These are phyloP conservation scores for Macrobrachium rosenbergii DNA, from an alignment of 1,140 invertebrate genomes.

Conservation along the genomic window DNA sequence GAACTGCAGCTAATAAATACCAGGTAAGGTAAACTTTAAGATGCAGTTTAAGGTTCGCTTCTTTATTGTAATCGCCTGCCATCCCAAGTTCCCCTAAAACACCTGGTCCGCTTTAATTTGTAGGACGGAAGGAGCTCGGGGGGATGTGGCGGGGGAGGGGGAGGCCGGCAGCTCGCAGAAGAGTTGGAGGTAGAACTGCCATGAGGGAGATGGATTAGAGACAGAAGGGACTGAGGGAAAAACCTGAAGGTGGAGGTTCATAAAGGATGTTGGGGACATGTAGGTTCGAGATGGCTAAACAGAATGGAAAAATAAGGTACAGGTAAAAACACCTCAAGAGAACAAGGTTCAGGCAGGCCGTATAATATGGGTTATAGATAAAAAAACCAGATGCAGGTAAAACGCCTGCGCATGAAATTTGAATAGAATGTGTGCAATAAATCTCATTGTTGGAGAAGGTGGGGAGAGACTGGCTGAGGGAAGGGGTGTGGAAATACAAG, in stretches of 20 bases:
- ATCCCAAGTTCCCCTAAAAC: not conserved
- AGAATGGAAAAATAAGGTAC: no score
- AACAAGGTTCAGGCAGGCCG: not conserved
- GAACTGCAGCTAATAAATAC: no score
- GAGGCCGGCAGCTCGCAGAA: no score
- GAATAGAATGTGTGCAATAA: no score
- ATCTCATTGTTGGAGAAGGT: not conserved
- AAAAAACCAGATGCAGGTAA: not conserved
- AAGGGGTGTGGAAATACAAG: not conserved
- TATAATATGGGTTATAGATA: no score
- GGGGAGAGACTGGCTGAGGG: constrained; percentile 3
- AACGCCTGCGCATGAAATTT: no score
- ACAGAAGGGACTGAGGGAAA: not conserved
- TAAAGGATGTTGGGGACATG: not conserved
- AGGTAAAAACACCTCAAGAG: no score
- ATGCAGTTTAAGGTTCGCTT: no score
- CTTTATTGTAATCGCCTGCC: not conserved
- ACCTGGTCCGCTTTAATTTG: no score
- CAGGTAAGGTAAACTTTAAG: no score
- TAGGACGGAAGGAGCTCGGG: not conserved
- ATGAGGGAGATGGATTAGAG: not conserved
- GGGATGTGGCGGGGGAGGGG: not conserved
- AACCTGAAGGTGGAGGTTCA: not conserved
- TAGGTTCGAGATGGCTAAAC: not conserved
- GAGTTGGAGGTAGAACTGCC: no score